Evolutionary conservation across 2,888 invertebrate species (phyloP), one percentile per base, ranked within the genome.

Genomic region (Serrognathus titanus): DNA sequence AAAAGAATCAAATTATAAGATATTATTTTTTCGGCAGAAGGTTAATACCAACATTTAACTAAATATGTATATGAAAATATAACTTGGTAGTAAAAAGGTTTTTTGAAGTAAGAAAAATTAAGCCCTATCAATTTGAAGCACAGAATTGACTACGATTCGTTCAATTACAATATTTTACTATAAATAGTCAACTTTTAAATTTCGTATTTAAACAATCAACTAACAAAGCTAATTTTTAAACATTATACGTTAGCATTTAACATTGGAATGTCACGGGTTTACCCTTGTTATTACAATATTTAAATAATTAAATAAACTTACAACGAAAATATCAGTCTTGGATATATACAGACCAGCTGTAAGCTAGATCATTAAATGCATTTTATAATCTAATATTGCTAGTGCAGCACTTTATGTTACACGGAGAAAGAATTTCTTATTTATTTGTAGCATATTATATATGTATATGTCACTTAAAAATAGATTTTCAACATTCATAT

Each of bases 341-440:
- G 58, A 56, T 55, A 58, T 58, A 61, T 58, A 61, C 54, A 61
- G 58, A 61, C 61, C 61, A 55, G 58, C 61, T 56, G 58, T 61
- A 51, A 60, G 53, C 53, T 53, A 50, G 53, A 54, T 57, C 53
- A 49, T 45, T 50, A 53, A 53, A 54, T 53, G 50, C 57, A 31
- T 56, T 54, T 51, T 55, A 60, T 54, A 54, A 61, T 57, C 59
- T 59, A 61, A 57, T 61, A 61, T 59, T 59, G 57, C 61, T 61
- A 61, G 59, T 59, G 61, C 59, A 57, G 61, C 59, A 59, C 55
- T 61, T 59, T 58, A 58, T 58, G 55, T 58, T 61, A 58, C 58
- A 61, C 56, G 58, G 51, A 58, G 58, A 61, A 52, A 58, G 58
- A 58, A 53, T 57, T 57, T 57, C 37, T 31, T 31, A 31, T 31